Conservation (phyloP, 2,888 invertebrate species). For the Ramazzottius varieornatus region DNA sequence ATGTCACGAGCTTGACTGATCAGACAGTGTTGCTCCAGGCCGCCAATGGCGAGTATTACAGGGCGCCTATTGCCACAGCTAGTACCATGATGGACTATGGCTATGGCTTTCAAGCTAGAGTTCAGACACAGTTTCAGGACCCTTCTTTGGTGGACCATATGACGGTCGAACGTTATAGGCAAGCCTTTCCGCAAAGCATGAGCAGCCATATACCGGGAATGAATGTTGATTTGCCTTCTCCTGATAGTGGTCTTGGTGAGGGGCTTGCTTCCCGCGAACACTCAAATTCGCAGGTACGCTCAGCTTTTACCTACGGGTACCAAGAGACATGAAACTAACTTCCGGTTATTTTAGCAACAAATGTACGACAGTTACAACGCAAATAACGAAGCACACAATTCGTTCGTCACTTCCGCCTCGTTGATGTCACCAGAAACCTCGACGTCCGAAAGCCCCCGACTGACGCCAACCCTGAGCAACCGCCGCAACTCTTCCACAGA, state of each 20-base stretch:
- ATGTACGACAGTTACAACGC: constrained; percentile 1
- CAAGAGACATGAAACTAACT: no score
- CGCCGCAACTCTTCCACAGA: background rate
- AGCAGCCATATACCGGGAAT: background rate
- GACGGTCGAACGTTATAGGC: constrained; percentile 7
- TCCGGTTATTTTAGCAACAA: no score
- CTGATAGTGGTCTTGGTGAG: constrained; percentile 80
- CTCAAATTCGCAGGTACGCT: constrained; percentile 34
- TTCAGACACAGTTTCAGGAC: background rate
- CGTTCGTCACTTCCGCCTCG: background rate
- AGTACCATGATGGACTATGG: constrained; percentile 9
- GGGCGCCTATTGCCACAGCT: constrained; percentile 13
- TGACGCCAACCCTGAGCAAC: background rate
- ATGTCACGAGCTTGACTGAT: constrained; percentile 16
- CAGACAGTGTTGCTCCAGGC: constrained; percentile 12
- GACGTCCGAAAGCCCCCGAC: background rate
- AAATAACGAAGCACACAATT: background rate
- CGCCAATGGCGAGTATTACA: constrained; percentile 15
- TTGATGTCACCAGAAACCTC: background rate
- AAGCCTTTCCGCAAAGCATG: constrained; percentile 7
- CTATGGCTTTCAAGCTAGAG: constrained; percentile 2
- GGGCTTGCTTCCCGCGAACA: constrained; percentile 71
- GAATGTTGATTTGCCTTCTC: constrained; percentile 62
- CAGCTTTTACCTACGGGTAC: no score
- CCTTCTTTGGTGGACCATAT: constrained; percentile 5